These are phyloP conservation scores for Crypturellus tataupa DNA, from an alignment of 2,797 vertebrate species.

Conservation along the genomic window DNA sequence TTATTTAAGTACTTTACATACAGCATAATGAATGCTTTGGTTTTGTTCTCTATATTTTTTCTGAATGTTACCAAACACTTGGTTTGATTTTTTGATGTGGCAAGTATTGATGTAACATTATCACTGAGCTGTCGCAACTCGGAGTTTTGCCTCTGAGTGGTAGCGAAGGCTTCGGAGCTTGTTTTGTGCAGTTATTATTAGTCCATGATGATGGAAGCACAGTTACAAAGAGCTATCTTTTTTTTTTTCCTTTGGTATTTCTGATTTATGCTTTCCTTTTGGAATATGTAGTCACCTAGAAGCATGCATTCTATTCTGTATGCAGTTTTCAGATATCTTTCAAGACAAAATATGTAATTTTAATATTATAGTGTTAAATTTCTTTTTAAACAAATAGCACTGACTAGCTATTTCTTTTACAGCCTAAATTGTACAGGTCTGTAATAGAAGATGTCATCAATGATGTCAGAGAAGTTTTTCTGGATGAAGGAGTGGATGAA, in stretches of 20 bases:
- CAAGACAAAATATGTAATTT: rapidly evolving
- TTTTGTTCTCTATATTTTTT: not conserved
- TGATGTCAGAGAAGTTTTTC: slow-evolving; percentile 96
- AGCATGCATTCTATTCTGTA: not conserved
- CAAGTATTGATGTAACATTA: not conserved
- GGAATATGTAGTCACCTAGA: not conserved
- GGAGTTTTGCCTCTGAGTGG: not conserved
- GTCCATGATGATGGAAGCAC: not conserved
- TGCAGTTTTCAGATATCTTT: not conserved
- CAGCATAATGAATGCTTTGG: not conserved
- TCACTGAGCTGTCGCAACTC: not conserved
- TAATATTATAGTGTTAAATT: not conserved
- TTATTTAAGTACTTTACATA: not conserved
- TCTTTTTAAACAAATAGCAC: not conserved
- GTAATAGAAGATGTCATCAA: slow-evolving; percentile 99
- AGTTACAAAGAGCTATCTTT: not conserved
- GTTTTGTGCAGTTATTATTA: not conserved
- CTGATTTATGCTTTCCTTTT: not conserved
- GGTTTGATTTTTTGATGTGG: not conserved
- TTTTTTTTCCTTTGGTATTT: not conserved
- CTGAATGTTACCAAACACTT: not conserved
- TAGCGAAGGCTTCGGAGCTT: not conserved
- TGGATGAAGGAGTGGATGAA: slow-evolving; percentile 98
- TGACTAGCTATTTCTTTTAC: slow-evolving; percentile 18
- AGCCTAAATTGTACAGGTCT: slow-evolving; percentile 97